These are phyloP conservation scores for Catamblyrhynchus diadema DNA, from an alignment of 2,797 vertebrate species.

Conservation along the genomic window DNA sequence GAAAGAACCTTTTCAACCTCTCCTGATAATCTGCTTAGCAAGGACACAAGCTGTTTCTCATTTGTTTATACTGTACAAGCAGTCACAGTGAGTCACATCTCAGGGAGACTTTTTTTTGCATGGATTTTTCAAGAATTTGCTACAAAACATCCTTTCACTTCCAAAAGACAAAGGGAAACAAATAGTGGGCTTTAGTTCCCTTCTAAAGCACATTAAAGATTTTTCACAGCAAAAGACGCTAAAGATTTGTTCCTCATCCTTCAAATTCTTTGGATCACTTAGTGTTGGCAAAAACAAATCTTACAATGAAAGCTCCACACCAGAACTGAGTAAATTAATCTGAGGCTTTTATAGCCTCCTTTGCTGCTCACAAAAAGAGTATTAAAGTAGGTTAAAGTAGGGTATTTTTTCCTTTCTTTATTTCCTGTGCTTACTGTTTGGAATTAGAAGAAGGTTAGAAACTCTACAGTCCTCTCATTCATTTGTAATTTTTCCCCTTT, in stretches of 20 bases:
- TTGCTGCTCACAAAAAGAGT: background rate
- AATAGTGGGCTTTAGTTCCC: background rate
- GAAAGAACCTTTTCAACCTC: conserved; percentile 44
- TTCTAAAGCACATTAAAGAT: conserved; percentile 15
- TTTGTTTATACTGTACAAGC: conserved; percentile 32
- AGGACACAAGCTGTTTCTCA: conserved; percentile 40
- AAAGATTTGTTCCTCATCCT: background rate
- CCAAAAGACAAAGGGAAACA: conserved; percentile 17
- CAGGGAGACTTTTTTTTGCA: background rate
- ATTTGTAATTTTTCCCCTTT: background rate
- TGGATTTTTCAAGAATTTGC: background rate
- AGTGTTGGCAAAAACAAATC: background rate
- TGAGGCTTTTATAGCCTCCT: background rate
- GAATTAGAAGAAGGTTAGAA: background rate
- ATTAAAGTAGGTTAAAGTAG: background rate
- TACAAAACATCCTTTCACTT: conserved; percentile 39
- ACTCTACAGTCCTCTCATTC: background rate
- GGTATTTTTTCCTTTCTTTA: background rate
- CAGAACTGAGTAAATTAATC: conserved; percentile 27
- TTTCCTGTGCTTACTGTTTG: background rate
- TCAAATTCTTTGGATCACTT: conserved; percentile 26
- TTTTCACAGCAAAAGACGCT: background rate
- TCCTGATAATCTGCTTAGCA: conserved; percentile 50
- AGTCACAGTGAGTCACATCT: conserved; percentile 19
- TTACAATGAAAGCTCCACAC: background rate